These are phyloP conservation scores for Lacerta agilis DNA, from an alignment of 2,797 vertebrate genomes.

Conservation along the genomic window DNA sequence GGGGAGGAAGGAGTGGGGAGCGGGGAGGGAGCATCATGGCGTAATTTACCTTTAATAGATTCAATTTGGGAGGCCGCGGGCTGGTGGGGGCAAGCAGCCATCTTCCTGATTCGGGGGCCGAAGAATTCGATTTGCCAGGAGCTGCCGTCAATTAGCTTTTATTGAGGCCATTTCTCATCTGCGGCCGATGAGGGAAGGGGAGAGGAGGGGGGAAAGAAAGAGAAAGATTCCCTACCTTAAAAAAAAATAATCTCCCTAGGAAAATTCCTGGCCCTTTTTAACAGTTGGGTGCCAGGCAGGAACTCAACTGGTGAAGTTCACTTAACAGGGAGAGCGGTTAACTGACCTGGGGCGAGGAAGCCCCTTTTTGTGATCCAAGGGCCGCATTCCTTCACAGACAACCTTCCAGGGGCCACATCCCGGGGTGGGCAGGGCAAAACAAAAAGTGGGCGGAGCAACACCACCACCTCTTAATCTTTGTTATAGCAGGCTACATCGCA, in stretches of 20 bases:
- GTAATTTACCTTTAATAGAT: constrained; percentile 69
- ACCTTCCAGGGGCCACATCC: neutral
- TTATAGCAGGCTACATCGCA: neutral
- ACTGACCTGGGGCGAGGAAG: no score
- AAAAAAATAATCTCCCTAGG: no score
- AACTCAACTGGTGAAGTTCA: neutral
- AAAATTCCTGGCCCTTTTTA: neutral
- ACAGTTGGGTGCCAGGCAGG: neutral
- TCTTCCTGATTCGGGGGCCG: constrained; percentile 66
- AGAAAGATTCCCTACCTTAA: neutral
- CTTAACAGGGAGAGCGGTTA: neutral
- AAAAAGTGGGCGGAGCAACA: no score
- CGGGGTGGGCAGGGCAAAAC: neutral
- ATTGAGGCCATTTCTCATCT: constrained; percentile 72
- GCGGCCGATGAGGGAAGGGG: constrained; percentile 57
- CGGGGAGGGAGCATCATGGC: constrained; percentile 51
- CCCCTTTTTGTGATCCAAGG: neutral
- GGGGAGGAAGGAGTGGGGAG: constrained; percentile 31
- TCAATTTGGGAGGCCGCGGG: constrained; percentile 60
- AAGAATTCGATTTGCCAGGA: constrained; percentile 70
- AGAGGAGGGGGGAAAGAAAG: constrained; percentile 12
- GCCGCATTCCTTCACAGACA: neutral
- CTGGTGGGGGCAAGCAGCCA: constrained; percentile 62
- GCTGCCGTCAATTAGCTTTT: constrained; percentile 72
- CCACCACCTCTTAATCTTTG: neutral